Conservation (phyloP, 2,888 invertebrate genomes). For the Parnassius glacialis region DNA sequence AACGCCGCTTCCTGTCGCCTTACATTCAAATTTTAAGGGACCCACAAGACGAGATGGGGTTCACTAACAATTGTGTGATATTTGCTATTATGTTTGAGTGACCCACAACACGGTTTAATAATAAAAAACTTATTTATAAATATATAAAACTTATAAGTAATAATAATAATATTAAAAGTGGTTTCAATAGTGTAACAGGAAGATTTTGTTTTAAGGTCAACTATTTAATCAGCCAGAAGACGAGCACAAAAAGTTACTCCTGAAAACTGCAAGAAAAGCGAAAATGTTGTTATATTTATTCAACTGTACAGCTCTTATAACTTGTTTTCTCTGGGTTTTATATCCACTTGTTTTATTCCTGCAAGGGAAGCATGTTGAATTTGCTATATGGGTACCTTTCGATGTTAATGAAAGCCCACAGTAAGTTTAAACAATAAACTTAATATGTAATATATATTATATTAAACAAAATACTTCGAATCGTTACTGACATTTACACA, state of each 20-base stretch:
- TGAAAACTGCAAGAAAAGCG: slow-evolving; percentile 37
- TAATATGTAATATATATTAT: neutral
- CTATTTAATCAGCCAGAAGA: slow-evolving; percentile 46
- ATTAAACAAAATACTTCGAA: neutral
- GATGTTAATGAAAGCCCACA: slow-evolving; percentile 43
- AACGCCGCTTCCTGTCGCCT: too few relatives aligned
- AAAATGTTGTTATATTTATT: slow-evolving; percentile 40
- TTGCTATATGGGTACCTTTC: slow-evolving; percentile 60
- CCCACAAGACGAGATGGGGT: too few relatives aligned
- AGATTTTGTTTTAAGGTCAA: slow-evolving; percentile 34
- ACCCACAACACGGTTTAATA: too few relatives aligned
- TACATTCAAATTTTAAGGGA: too few relatives aligned
- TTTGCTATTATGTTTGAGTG: too few relatives aligned
- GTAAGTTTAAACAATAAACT: slow-evolving; percentile 40
- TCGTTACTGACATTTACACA: too few relatives aligned
- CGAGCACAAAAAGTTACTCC: slow-evolving; percentile 41
- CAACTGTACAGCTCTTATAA: slow-evolving; percentile 43
- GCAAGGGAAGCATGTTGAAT: slow-evolving; percentile 46
- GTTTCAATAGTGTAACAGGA: too few relatives aligned
- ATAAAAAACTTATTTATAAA: too few relatives aligned
- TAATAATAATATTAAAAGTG: too few relatives aligned
- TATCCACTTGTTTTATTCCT: slow-evolving; percentile 47
- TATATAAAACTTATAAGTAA: too few relatives aligned
- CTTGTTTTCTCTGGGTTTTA: slow-evolving; percentile 52
- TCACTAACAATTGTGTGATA: too few relatives aligned